phyloP scores from a whole-genome alignment of 2,797 vertebrate species.

The Coranthus polyacanthus region DNA sequence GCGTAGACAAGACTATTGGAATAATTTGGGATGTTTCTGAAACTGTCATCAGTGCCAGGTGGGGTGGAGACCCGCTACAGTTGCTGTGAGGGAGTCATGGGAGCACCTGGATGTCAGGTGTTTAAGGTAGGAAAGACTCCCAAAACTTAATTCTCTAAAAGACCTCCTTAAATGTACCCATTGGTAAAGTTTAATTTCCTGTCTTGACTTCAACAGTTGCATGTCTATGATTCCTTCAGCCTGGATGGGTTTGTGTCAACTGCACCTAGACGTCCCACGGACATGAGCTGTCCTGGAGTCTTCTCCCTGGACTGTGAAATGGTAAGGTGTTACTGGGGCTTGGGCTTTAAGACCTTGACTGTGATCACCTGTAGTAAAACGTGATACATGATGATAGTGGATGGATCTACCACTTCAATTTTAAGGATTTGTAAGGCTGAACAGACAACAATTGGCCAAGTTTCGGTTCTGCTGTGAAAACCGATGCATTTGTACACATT shows the following conservation, averaged over 20 bases:
- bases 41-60: constrained; percentile 79
- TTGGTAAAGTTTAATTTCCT: neutral
- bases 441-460: neutral
- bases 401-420: no score
- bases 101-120: constrained; percentile 85
- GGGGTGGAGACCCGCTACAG: constrained; percentile 87
- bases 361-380: no score
- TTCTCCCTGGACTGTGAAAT: constrained; percentile 88
- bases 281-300: constrained; percentile 76
- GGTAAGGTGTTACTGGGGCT: constrained; percentile 63
- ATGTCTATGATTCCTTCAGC: constrained; percentile 85
- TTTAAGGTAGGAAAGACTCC: constrained; percentile 81
- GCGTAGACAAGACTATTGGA: no score
- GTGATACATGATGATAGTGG: no score
- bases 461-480: neutral
- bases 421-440: neutral
- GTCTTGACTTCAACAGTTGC: constrained; percentile 77
- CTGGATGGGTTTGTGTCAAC: constrained; percentile 87
- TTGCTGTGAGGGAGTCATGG: constrained; percentile 88
- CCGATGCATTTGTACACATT: neutral
- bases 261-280: constrained; percentile 42
- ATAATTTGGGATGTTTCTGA: neutral
- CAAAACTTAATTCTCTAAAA: neutral
- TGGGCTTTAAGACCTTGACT: no score
- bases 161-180: neutral